Base-by-base conservation (phyloP, 2,797 vertebrate species). In the Spheniscus humboldti region DNA sequence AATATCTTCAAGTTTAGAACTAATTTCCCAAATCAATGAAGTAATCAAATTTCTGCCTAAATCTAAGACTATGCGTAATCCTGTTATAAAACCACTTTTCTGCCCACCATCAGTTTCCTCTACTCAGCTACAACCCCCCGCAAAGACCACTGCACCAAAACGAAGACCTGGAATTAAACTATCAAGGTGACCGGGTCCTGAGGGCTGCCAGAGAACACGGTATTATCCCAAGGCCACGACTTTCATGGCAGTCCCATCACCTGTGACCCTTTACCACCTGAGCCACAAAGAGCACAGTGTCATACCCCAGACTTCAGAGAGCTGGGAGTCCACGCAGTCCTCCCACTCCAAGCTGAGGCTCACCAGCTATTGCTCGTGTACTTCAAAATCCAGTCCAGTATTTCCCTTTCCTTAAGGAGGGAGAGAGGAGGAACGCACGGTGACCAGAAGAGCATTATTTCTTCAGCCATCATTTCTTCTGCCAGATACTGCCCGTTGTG, bases 141-240 rank as follows among this genome's bases (percentile, higher is more conserved):
- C 48, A 72, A n/a, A 94, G 73, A 11, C 4, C 47, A 63, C 45
- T 6, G 41, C 18, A 37, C 24, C 20, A 41, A 43, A 64, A 41
- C 0, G 4, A 76, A 64, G 37, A 62, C 6, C 35, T 52, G 35
- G 37, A 64, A 62, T 30, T 60, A 53, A 85, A 45, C 5, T 20
- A 3, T 7, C 0, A 0, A 59, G 63, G 33, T 3, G 33, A 55
- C 35, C 1, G 1, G 22, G 20, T 59, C 16, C 39, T 2, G 2
- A 33, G 33, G 43, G 14, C 59, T 80, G 12, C 47, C 31, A 22
- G 56, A 33, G 22, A 80, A 18, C 33, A 15, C 0, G 1, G 19
- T 16, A 3, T 31, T 30, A 12, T 39, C 18, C 35, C 35, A 35
- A 72, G 6, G n/a, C 43, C 79, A 64, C 14, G 11, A 37, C 28